phyloP scores from a whole-genome alignment of 1,140 invertebrate species.

The Thaumetopoea pityocampa region DNA sequence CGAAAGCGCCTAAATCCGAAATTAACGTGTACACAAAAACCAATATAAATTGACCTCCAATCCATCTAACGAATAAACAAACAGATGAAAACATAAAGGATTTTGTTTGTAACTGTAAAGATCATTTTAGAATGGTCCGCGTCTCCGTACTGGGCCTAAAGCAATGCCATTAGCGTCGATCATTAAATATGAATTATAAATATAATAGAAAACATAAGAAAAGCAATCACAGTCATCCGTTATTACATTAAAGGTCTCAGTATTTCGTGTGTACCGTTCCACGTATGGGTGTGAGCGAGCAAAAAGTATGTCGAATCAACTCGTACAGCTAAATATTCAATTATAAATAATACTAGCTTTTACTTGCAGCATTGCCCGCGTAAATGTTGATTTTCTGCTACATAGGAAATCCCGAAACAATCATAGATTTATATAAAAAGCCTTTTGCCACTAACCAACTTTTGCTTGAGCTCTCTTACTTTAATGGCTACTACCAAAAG shows the following conservation, averaged over 20 bases:
- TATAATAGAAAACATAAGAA: conserved; percentile 66
- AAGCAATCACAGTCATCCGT: conserved; percentile 59
- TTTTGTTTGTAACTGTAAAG: no score
- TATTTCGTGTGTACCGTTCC: conserved; percentile 23
- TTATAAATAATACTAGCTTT: no score
- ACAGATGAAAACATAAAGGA: conserved; percentile 15
- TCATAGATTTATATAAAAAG: no score
- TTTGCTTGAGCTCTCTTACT: no score
- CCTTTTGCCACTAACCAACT: no score
- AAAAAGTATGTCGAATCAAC: background rate
- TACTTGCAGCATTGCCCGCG: no score
- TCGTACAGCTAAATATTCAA: background rate
- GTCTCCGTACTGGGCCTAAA: conserved; percentile 35
- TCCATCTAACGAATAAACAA: conserved; percentile 7
- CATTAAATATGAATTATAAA: conserved; percentile 73
- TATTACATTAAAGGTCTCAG: conserved; percentile 67
- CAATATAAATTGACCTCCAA: conserved; percentile 30
- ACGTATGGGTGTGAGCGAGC: conserved; percentile 8
- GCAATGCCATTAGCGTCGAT: conserved; percentile 65
- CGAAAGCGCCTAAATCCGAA: conserved; percentile 68
- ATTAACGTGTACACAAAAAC: conserved; percentile 60
- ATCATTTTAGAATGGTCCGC: conserved; percentile 29
- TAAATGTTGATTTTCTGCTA: no score
- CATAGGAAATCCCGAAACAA: no score
- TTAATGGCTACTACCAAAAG: no score